Evolutionary conservation across 2,888 invertebrate species (phyloP).

Genomic region (Neoascia interrupta): DNA sequence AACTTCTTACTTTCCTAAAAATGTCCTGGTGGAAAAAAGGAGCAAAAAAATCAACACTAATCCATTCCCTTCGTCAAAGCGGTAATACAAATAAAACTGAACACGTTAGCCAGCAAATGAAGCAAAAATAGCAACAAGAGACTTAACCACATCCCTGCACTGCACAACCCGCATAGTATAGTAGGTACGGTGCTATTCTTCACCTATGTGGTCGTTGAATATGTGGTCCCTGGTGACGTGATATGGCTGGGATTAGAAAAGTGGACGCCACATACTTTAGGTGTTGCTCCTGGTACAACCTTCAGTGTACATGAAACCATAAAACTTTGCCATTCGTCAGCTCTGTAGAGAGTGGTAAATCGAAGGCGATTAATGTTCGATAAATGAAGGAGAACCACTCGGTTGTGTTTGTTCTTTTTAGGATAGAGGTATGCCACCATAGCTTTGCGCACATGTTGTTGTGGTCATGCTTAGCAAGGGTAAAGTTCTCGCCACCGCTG

Average conservation of each 20-base stretch:
- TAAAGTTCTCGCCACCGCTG: neutral
- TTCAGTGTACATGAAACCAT: slow-evolving; percentile 9
- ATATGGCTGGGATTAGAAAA: slow-evolving; percentile 11
- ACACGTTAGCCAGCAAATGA: neutral
- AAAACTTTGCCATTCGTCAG: slow-evolving; percentile 29
- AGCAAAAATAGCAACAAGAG: neutral
- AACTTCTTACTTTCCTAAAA: too few relatives aligned
- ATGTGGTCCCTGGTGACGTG: neutral
- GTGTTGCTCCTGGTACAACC: too few relatives aligned
- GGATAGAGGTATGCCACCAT: neutral
- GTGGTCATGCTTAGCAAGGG: neutral
- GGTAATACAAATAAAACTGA: neutral
- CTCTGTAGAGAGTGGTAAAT: slow-evolving; percentile 9
- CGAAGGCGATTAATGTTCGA: slow-evolving; percentile 33
- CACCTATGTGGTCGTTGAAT: slow-evolving; percentile 3
- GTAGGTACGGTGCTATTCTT: neutral
- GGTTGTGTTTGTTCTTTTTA: slow-evolving; percentile 25
- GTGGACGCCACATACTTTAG: too few relatives aligned
- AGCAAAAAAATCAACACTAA: too few relatives aligned
- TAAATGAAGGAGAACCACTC: slow-evolving; percentile 11
- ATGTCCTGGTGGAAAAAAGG: too few relatives aligned
- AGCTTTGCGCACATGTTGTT: slow-evolving; percentile 3
- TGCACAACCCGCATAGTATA: too few relatives aligned
- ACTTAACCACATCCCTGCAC: neutral
- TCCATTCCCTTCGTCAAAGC: neutral